phyloP scores from a whole-genome alignment of 2,888 invertebrate genomes.

The Chloromyia formosa region DNA sequence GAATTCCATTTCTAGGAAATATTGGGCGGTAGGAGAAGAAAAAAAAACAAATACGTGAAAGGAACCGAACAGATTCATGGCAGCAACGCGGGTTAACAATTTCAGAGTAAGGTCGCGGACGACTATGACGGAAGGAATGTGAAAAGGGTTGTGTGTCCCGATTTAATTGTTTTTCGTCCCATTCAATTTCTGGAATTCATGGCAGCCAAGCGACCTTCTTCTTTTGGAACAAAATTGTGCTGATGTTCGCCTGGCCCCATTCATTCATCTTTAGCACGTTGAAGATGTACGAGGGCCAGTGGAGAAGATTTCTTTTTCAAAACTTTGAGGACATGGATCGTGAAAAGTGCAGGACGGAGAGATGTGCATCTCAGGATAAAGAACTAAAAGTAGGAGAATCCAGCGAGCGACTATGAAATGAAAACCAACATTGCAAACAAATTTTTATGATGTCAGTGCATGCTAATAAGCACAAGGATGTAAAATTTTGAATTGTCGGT shows the following conservation, averaged over 20 bases:
- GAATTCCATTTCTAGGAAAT: slow-evolving; percentile 9
- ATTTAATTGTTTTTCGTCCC: slow-evolving; percentile 32
- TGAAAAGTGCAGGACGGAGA: not conserved
- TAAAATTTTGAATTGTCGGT: slow-evolving; percentile 37
- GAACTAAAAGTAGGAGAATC: not conserved
- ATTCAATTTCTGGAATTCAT: not conserved
- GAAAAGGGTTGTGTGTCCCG: slow-evolving; percentile 24
- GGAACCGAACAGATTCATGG: slow-evolving; percentile 7
- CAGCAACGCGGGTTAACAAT: slow-evolving; percentile 12
- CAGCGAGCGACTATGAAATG: not conserved
- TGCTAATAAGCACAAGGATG: slow-evolving; percentile 33
- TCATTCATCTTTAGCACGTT: slow-evolving; percentile 18
- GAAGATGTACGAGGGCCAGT: not conserved
- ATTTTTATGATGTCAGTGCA: slow-evolving; percentile 25
- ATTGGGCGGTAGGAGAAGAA: too few relatives aligned
- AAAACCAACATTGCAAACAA: slow-evolving; percentile 12
- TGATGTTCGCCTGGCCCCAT: too few relatives aligned
- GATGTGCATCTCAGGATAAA: not conserved
- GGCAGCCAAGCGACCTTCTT: not conserved
- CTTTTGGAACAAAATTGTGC: not conserved
- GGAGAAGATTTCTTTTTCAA: slow-evolving; percentile 13
- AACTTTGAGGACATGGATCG: not conserved
- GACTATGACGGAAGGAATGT: not conserved
- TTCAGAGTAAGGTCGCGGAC: too few relatives aligned
- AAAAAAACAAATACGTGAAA: too few relatives aligned